phyloP scores from a whole-genome alignment of 2,888 invertebrate genomes.

The Tineola bisselliella region DNA sequence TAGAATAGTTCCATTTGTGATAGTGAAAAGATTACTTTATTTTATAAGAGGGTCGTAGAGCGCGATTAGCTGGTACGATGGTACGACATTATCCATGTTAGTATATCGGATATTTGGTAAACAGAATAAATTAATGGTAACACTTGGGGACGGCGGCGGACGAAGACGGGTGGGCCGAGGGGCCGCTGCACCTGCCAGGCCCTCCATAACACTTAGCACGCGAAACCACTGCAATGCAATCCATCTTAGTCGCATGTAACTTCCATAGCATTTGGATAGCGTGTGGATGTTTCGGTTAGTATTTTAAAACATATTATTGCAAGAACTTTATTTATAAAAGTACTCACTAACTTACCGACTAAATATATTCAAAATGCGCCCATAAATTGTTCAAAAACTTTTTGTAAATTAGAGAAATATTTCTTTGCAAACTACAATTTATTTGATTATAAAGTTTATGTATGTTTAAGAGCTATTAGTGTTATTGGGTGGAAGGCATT shows the following conservation, averaged over 20 bases:
- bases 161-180: not conserved
- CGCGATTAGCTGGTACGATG: constrained; percentile 11
- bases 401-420: too few species aligned
- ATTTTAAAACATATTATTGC: too few species aligned
- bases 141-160: constrained; percentile 35
- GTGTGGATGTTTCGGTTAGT: too few species aligned
- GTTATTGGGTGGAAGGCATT: not conserved
- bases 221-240: constrained; percentile 4
- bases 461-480: not conserved
- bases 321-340: too few species aligned
- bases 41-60: not conserved
- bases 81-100: constrained; percentile 5
- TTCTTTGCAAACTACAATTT: too few species aligned
- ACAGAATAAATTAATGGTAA: constrained; percentile 42
- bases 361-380: too few species aligned
- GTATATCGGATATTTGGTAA: constrained; percentile 8
- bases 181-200: not conserved
- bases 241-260: not conserved
- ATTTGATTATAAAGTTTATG: too few species aligned
- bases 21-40: not conserved
- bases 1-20: not conserved
- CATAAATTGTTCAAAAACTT: too few species aligned
- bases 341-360: too few species aligned
- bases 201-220: not conserved
- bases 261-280: too few species aligned